Percentiles rank a stretch among this genome's conserved stretches.
Evolutionary conservation across 2,888 invertebrate species (phyloP).

Genomic region (Monopis laevigella): DNA sequence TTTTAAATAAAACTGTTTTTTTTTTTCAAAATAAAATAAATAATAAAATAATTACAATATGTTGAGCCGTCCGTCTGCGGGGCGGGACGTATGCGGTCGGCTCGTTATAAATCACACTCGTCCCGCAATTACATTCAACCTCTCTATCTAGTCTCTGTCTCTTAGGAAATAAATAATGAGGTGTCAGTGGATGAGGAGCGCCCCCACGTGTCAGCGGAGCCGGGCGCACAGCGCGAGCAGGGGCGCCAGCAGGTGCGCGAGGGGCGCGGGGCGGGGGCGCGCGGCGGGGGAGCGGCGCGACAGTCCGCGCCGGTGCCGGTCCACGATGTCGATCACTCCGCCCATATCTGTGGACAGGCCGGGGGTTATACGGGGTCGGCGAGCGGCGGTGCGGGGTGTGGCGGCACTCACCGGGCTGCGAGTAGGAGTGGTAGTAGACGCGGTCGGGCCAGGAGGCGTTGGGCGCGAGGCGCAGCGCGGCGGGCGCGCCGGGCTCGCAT

Average conservation of each 20-base stretch:
- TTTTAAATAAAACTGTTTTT: no score
- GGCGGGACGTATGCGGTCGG: no score
- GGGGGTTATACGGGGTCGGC: not conserved
- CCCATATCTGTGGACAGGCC: conserved; percentile 73
- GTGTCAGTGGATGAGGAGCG: not conserved
- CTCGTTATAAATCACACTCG: no score
- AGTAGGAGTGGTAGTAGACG: conserved; percentile 94
- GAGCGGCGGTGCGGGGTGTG: not conserved
- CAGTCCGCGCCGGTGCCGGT: conserved; percentile 69
- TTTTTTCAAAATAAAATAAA: no score
- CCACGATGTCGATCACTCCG: conserved; percentile 91
- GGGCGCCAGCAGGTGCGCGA: conserved; percentile 4
- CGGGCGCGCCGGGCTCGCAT: conserved; percentile 80
- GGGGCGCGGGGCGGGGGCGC: conserved; percentile 14
- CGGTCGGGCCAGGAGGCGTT: conserved; percentile 91
- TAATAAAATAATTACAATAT: no score
- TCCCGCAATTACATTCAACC: no score
- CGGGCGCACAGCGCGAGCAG: not conserved
- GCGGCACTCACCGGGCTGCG: conserved; percentile 73
- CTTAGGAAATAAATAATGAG: no score
- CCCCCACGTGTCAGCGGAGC: no score
- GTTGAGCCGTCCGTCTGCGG: no score
- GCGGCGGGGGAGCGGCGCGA: conserved; percentile 22
- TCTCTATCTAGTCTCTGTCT: no score
- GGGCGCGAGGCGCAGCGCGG: conserved; percentile 81